A percentile compares a stretch with the other conserved stretches of the same genome.
phyloP scores from a whole-genome alignment of 1,140 invertebrate species.

The Bactericera cockerelli region DNA sequence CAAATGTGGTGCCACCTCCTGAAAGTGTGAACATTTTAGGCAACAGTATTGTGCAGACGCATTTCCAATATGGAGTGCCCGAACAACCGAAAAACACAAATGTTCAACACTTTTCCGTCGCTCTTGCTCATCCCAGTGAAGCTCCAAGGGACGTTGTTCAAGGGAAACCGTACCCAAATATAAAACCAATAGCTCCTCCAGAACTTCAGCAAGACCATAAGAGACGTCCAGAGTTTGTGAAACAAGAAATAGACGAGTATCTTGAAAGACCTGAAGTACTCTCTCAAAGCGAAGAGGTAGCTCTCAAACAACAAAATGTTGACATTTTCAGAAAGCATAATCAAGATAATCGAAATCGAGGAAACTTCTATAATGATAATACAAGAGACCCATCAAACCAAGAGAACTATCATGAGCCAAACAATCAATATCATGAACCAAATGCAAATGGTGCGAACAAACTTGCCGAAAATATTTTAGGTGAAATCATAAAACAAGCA shows the following conservation, averaged over 20 bases:
- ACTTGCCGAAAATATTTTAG: background rate
- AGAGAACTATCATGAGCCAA: background rate
- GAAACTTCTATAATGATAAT: background rate
- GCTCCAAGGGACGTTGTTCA: background rate
- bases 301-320: conserved; percentile 2
- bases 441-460: no score
- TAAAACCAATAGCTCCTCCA: background rate
- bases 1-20: background rate
- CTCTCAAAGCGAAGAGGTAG: background rate
- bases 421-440: background rate
- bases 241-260: background rate
- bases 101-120: background rate
- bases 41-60: conserved; percentile 1
- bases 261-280: background rate
- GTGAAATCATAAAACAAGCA: conserved; percentile 1
- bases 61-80: background rate
- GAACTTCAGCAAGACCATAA: conserved; percentile 2
- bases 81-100: background rate
- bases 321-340: background rate
- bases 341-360: background rate
- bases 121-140: background rate
- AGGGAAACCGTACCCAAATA: conserved; percentile 2
- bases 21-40: conserved; percentile 5
- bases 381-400: background rate
- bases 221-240: background rate